Base-by-base conservation (phyloP, 2,888 invertebrate species). In the Acholoe squamosa region DNA sequence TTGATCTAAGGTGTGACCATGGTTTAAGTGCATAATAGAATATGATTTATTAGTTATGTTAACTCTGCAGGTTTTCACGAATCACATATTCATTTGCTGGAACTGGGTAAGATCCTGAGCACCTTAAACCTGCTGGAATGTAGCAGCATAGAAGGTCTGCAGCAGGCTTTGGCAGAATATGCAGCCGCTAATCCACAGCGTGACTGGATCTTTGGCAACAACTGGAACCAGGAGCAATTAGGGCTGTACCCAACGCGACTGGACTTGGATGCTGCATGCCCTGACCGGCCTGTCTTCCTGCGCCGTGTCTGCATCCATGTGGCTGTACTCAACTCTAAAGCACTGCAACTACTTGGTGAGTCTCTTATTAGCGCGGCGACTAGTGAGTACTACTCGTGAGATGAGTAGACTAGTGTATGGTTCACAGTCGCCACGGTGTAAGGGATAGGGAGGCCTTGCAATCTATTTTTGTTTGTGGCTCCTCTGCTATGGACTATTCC, bases 191-290 rank as follows among this genome's bases (percentile, higher is more conserved):
- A 92, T 56, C 90, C 89, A 7, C 89, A 67, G 19, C 56, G 43
- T 52, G 51, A 43, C 52, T 92, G 91, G 91, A 76, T 92, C 28
- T 22, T 56, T 19, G 91, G 92, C 19, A 33, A 43, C 33, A 89
- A 89, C 3, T 92, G 92, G 92, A 91, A 93, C 33, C 92, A 93
- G 89, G 91, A 91, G 89, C 25, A 51, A 7, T 34, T 92, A 28
- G 93, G 92, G 61, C 86, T 92, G n/a, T 91, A 56, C 28, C 93
- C 93, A 1, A 91, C 86, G 28, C 90, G 89, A 16, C 89, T 91
- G 19, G 93, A 93, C 88, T 25, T 93, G 28, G 93, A 93, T 77
- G 90, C 84, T 31, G 92, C 91, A n/a, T 92, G 92, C 34, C 33
- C 56, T 3, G 92, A 91, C 86, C 31, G 90, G 31, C 93, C 93